Percentiles rank a stretch among this genome's conserved stretches.
Evolutionary conservation across 2,797 vertebrate genomes (phyloP).

Genomic region (Ciconia nigra): DNA sequence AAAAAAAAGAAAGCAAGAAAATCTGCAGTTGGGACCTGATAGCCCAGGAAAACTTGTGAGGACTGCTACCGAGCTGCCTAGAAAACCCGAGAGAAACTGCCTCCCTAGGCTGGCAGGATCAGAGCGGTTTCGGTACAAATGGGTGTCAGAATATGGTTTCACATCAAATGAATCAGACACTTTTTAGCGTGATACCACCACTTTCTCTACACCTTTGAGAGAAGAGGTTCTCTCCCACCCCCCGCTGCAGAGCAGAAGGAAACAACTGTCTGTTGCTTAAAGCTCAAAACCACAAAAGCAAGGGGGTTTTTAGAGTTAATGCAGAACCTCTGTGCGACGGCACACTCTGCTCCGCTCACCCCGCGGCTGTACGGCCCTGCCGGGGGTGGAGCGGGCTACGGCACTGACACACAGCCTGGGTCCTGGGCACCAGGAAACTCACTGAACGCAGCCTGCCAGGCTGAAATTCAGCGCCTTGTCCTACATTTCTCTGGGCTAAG

Average conservation of each 20-base stretch:
- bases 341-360: not conserved
- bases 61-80: not conserved
- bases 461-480: not conserved
- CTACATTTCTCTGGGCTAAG: not conserved
- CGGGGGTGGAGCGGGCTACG: accelerated
- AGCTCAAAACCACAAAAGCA: not conserved
- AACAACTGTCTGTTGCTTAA: not conserved
- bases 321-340: not conserved
- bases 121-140: not conserved
- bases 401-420: not conserved
- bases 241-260: not conserved
- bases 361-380: accelerated
- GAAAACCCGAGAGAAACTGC: not conserved
- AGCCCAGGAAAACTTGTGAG: not conserved
- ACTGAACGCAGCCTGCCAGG: not conserved
- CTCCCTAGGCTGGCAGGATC: not conserved
- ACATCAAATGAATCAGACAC: not conserved
- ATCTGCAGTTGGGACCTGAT: not conserved
- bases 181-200: not conserved
- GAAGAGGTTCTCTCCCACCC: not conserved
- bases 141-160: not conserved
- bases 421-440: not conserved
- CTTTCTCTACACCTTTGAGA: not conserved
- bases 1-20: not conserved
- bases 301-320: not conserved